phyloP scores from a whole-genome alignment of 2,888 invertebrate species.

The Stramonita haemastoma region DNA sequence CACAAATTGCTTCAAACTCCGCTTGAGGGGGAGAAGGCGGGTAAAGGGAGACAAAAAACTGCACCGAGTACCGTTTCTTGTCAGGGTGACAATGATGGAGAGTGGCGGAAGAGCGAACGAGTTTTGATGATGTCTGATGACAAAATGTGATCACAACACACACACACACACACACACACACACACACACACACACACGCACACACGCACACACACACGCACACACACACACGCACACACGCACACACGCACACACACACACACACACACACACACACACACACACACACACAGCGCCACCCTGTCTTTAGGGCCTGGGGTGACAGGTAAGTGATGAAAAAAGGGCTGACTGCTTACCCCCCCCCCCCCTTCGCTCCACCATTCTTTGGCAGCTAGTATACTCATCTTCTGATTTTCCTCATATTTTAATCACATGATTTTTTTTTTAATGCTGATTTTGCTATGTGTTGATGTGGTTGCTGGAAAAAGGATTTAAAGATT shows the following conservation, averaged over 20 bases:
- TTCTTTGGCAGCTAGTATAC: background rate
- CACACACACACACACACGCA: no score
- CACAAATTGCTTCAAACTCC: constrained; percentile 35
- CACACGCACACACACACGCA: no score
- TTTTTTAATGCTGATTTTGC: background rate
- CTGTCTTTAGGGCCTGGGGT: background rate
- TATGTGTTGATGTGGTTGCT: background rate
- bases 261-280: no score
- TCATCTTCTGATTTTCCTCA: background rate
- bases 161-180: no score
- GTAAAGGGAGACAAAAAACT: constrained; percentile 30
- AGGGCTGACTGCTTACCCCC: background rate
- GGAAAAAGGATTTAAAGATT: background rate
- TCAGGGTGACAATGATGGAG: constrained; percentile 30
- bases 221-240: no score
- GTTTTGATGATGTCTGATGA: constrained; percentile 34
- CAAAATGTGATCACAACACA: constrained; percentile 33
- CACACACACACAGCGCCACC: background rate
- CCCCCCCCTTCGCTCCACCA: background rate
- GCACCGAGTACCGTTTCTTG: constrained; percentile 33
- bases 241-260: no score
- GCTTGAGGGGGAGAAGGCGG: background rate
- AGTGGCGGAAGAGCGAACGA: constrained; percentile 8
- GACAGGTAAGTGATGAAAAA: background rate
- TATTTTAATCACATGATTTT: background rate